phyloP scores from a whole-genome alignment of 30 jellyfish, hydroid and myxozoan species.

The Cassiopea xamachana region DNA sequence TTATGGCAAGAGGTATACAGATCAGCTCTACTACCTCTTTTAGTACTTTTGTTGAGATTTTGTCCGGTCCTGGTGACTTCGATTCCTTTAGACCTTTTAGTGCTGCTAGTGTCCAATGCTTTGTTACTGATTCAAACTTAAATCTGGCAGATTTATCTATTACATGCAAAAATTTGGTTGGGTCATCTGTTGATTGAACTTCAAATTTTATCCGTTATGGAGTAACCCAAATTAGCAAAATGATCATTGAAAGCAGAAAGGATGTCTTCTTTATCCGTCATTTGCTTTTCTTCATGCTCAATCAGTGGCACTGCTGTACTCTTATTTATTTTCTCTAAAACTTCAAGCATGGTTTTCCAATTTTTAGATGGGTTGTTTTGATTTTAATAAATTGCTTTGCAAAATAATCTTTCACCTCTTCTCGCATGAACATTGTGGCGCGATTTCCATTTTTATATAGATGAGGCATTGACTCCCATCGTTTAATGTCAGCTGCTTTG shows the following conservation, averaged over 20 bases:
- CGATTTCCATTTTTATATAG: background rate
- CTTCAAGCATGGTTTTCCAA: background rate
- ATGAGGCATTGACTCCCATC: background rate
- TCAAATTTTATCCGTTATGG: conserved; percentile 17
- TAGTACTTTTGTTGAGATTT: conserved; percentile 18
- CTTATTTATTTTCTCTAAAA: background rate
- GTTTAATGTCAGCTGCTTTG: background rate
- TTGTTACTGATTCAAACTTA: too few relatives aligned
- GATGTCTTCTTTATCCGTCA: background rate
- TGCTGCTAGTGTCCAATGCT: too few relatives aligned
- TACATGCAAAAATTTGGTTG: background rate
- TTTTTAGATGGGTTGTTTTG: conserved; percentile 25
- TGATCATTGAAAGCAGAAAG: conserved; percentile 6
- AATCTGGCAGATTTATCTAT: too few relatives aligned
- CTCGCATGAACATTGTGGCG: conserved; percentile 19
- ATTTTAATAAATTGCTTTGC: conserved; percentile 6
- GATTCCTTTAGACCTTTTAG: too few relatives aligned
- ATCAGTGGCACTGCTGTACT: background rate
- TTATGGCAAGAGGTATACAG: background rate
- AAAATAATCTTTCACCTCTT: conserved; percentile 14
- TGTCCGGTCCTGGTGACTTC: background rate
- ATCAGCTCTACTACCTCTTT: conserved; percentile 4
- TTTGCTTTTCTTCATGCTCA: conserved; percentile 1
- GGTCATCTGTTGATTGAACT: conserved; percentile 33
- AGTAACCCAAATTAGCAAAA: too few relatives aligned